Base-by-base conservation (phyloP, 2,797 vertebrate species). In the Urophycis tenuis region DNA sequence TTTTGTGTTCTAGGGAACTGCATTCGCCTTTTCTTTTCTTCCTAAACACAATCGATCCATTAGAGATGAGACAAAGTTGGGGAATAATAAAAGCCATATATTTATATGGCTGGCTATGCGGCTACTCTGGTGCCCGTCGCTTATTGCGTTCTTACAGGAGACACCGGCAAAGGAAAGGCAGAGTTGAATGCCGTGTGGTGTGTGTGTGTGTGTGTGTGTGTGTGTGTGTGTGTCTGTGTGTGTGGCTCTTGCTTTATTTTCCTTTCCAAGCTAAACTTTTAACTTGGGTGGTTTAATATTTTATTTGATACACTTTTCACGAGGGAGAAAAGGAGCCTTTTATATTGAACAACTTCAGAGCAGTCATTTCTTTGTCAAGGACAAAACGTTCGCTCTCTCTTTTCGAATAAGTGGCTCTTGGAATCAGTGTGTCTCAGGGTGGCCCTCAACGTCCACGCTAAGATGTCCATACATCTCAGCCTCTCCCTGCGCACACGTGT, bases 41-140 rank as follows among this genome's bases (percentile, higher is more conserved):
- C 84, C 19, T 49, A 86, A 86, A 84, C 35, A 49, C 72, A 71
- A 78, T 82, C 69, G 71, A 69, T 80, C 79, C 41, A 77, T 81
- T 81, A 84, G 77, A 80, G 77, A 84, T 5, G 30, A 73, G 49
- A 72, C 64, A 72, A 60, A 80, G 77, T 81, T 81, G 64, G 77
- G 71, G 83, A 67, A 79, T 33, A 79, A 73, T 77, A 71, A 70
- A 79, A 73, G 45, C 60, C 69, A 35, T 36, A 45, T 76, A 64
- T 80, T 84, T 80, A 75, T 76, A n/a, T n/a, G n/a, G 31, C 31
- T 29, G 60, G 35, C 53, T 81, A n/a, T n/a, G n/a, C n/a, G n/a
- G n/a, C 78, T 33, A 75, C 74, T 85, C 53, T 74, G 77, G 33
- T 78, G 73, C 72, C 36, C 49, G 30, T 5, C 36, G 81, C 49